A percentile compares a stretch with the other conserved stretches of the same genome.
Evolutionary conservation across 2,888 invertebrate species (phyloP).

Genomic region (Nomada hirtipes): DNA sequence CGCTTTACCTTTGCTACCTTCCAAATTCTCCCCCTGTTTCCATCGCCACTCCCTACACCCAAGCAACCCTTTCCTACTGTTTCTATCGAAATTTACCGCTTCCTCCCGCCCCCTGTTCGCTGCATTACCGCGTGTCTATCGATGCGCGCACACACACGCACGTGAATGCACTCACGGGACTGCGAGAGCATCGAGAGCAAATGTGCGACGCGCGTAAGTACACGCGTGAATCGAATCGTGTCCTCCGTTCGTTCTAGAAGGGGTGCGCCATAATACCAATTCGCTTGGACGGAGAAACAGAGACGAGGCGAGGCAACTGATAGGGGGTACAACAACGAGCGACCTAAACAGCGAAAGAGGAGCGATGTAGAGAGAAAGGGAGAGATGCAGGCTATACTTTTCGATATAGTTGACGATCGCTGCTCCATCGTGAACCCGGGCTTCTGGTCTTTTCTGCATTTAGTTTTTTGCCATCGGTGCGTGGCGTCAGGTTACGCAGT

Average conservation of each 20-base stretch:
- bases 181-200: slow-evolving; percentile 29
- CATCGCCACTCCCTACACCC: slow-evolving; percentile 1
- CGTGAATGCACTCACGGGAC: slow-evolving; percentile 29
- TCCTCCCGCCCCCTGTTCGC: slow-evolving; percentile 33
- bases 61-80: slow-evolving; percentile 21
- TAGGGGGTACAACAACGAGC: slow-evolving; percentile 24
- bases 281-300: slow-evolving; percentile 51
- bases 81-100: slow-evolving; percentile 59
- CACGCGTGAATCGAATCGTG: slow-evolving; percentile 56
- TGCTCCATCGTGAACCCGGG: slow-evolving; percentile 43
- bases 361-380: not conserved
- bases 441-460: slow-evolving; percentile 62
- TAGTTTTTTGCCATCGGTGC: slow-evolving; percentile 77
- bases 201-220: slow-evolving; percentile 27
- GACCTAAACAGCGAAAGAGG: not conserved
- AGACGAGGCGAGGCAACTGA: slow-evolving; percentile 45
- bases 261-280: slow-evolving; percentile 68
- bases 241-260: slow-evolving; percentile 47
- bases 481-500: slow-evolving; percentile 76
- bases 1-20: slow-evolving; percentile 36
- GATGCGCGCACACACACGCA: slow-evolving; percentile 20
- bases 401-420: slow-evolving; percentile 68
- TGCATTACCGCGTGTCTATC: slow-evolving; percentile 60
- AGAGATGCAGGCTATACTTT: slow-evolving; percentile 54
- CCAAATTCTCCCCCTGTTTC: slow-evolving; percentile 22